Base-by-base conservation (phyloP, 2,797 vertebrate genomes). In the Pseudochirops cupreus region DNA sequence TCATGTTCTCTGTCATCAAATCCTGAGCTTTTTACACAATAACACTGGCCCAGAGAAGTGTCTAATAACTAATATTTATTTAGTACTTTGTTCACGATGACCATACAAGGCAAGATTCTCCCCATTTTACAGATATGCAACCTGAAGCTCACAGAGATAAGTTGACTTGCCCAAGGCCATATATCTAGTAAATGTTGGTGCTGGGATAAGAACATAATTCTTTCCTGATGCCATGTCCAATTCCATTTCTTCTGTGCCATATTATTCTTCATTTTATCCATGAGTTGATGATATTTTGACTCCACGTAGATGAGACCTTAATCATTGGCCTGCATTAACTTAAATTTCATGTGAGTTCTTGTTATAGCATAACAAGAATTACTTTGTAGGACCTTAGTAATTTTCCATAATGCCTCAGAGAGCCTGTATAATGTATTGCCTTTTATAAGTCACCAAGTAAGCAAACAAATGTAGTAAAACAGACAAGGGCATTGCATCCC, bases 271-370 rank as follows among this genome's bases (percentile, higher is more conserved):
- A 82, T 46, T 39, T 82, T 82, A 82, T 82, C 39, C 39, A 39
- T 46, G 74, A 82, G 39, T 46, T 82, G 74, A 82, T 82, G 39
- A 46, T 82, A 67, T 93, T 97, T 92, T 94, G 46, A 96, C 59
- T 94, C 74, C 31, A 92, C 14, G 95, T 93, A 50, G 33, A 91
- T 82, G 89, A 4, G 59, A 92, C 4, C 54, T 95, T 95, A 96
- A 95, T 96, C 67, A 96, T 96, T 92, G 89, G 58, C 93, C 97
- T 95, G 92, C 12, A 91, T 96, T 96, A 82, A 46, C 95, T 94
- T 93, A 91, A 96, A 62, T 95, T 97, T 31, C 91, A 89, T 92
- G 31, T 94, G 90, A 94, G 92, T 28, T 93, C 95, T 95, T 95
- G 29, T 94, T 94, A 91, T 0, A 95, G 29, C 56, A 46, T 96